Evolutionary conservation across 2,113 vertebrate genomes (phyloP).

Genomic region (Pandion haliaetus): DNA sequence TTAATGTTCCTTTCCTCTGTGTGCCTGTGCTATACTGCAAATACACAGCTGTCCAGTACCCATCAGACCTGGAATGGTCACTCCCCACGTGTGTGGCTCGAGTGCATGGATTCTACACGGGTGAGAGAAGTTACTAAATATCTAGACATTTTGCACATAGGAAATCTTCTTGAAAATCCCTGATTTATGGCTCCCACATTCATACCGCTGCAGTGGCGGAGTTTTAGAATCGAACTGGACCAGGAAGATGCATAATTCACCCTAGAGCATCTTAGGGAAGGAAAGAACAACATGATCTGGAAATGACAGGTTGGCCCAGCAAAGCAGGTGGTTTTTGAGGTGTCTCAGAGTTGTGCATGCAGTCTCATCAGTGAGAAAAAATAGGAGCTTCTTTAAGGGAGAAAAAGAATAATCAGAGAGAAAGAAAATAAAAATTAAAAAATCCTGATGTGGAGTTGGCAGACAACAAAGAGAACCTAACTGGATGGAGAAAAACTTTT

Average conservation of each 20-base stretch:
- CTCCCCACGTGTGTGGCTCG: rapidly evolving
- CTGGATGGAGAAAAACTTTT: background rate
- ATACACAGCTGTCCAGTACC: rapidly evolving
- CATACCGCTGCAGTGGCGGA: background rate
- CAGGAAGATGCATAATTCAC: background rate
- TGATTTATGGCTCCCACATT: background rate
- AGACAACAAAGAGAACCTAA: background rate
- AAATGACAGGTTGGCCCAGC: background rate
- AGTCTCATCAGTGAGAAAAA: background rate
- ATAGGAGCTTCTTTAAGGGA: background rate
- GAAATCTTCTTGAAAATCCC: background rate
- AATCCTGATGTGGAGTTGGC: background rate
- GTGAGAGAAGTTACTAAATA: background rate
- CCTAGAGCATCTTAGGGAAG: background rate
- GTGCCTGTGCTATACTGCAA: background rate
- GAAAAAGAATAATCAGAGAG: background rate
- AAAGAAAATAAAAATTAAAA: background rate
- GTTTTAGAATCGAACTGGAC: background rate
- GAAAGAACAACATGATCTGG: background rate
- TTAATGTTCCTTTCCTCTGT: background rate
- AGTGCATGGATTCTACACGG: background rate
- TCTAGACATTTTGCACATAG: background rate
- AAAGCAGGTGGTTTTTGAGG: background rate
- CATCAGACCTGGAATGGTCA: background rate
- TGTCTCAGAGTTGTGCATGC: background rate